Evolutionary conservation across 92 coral and sea anemone species (phyloP).

Genomic region (Montipora capitata): DNA sequence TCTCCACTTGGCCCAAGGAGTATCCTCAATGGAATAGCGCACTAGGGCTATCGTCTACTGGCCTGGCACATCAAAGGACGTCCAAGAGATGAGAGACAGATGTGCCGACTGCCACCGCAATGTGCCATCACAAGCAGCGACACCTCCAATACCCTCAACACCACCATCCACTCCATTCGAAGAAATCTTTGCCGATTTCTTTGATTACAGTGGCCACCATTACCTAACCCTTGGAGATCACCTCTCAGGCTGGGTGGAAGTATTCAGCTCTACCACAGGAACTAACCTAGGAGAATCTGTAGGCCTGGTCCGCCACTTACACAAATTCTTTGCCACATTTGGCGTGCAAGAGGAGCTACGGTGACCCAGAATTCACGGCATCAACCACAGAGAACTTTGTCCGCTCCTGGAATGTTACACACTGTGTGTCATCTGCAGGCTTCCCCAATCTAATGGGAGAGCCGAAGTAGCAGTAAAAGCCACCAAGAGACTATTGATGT

Average conservation of each 20-base stretch:
- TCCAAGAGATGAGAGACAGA: background rate
- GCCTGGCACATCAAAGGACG: constrained; percentile 50
- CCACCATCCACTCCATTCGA: constrained; percentile 76
- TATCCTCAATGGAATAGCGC: constrained; percentile 77
- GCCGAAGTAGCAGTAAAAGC: constrained; percentile 62
- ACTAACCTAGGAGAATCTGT: constrained; percentile 15
- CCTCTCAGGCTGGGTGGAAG: constrained; percentile 54
- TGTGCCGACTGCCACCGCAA: constrained; percentile 46
- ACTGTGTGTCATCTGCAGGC: constrained; percentile 13
- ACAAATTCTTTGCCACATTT: constrained; percentile 28
- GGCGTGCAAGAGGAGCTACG: constrained; percentile 55
- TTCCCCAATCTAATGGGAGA: constrained; percentile 61
- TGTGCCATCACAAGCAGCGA: constrained; percentile 55
- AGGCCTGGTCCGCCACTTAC: constrained; percentile 25
- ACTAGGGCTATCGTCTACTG: constrained; percentile 64
- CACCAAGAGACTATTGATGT: constrained; percentile 52
- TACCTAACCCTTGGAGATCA: constrained; percentile 57
- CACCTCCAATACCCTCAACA: constrained; percentile 49
- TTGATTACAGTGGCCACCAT: constrained; percentile 36
- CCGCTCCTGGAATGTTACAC: background rate
- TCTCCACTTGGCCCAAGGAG: no score
- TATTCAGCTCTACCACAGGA: constrained; percentile 18
- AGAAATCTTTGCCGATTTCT: constrained; percentile 73
- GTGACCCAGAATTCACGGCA: constrained; percentile 46
- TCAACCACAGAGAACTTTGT: constrained; percentile 13